Conservation (phyloP, 2,888 invertebrate genomes). For the Allolobophora icterica region DNA sequence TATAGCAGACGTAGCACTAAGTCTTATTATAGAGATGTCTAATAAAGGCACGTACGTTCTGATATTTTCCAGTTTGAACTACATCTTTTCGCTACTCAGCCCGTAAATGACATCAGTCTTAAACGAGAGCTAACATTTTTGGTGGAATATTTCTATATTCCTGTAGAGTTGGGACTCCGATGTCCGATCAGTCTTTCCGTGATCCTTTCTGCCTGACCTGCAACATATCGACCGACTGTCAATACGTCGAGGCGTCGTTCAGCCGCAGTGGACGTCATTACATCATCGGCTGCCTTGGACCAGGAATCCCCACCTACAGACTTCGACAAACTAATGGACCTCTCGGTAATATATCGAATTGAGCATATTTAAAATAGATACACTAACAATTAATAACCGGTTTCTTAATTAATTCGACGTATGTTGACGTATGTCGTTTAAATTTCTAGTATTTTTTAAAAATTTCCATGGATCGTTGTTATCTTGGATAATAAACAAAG, state of each 20-base stretch:
- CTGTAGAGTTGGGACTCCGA: slow-evolving; percentile 35
- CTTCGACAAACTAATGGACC: slow-evolving; percentile 44
- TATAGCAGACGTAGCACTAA: background rate
- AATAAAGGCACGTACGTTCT: background rate
- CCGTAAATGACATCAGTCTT: too few species aligned
- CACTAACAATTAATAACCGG: too few species aligned
- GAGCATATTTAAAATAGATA: too few species aligned
- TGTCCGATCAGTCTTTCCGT: background rate
- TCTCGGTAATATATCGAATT: background rate
- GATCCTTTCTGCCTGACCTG: slow-evolving; percentile 69
- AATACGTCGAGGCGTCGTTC: slow-evolving; percentile 73
- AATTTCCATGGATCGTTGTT: too few species aligned
- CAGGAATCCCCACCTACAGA: slow-evolving; percentile 75
- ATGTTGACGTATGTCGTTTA: too few species aligned
- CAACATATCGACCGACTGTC: slow-evolving; percentile 79
- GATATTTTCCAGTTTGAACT: background rate
- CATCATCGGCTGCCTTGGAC: slow-evolving; percentile 88
- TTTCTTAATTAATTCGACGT: too few species aligned
- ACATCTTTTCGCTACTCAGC: too few species aligned
- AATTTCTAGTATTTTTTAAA: too few species aligned
- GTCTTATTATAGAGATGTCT: background rate
- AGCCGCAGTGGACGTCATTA: slow-evolving; percentile 78
- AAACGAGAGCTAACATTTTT: too few species aligned
- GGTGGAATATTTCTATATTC: background rate
- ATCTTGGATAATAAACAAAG: too few species aligned